These are phyloP conservation scores for Madoqua kirkii DNA, from an alignment of 2,113 vertebrate species.

Conservation along the genomic window DNA sequence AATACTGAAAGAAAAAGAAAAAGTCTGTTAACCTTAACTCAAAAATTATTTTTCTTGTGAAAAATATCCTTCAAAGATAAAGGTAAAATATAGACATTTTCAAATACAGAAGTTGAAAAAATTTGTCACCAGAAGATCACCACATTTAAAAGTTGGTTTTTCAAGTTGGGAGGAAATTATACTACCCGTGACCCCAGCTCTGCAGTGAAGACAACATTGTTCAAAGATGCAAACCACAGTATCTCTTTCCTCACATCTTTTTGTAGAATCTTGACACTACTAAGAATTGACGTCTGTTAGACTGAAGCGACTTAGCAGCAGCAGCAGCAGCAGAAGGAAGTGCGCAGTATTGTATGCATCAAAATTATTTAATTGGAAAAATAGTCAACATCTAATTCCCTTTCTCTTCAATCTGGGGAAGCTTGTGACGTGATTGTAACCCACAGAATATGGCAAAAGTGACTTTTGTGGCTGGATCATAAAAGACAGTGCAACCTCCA, in stretches of 20 bases:
- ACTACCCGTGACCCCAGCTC: background rate
- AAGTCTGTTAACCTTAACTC: background rate
- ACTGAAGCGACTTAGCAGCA: too few species aligned
- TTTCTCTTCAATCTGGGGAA: background rate
- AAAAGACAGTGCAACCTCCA: background rate
- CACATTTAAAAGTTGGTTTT: background rate
- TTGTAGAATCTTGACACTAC: background rate
- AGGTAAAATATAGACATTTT: background rate
- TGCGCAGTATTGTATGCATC: background rate
- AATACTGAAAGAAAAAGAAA: background rate
- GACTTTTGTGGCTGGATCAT: background rate
- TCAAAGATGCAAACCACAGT: background rate
- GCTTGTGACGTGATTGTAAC: background rate
- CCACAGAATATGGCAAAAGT: background rate
- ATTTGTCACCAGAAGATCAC: background rate
- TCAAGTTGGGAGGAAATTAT: background rate
- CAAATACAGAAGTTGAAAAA: background rate
- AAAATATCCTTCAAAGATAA: background rate
- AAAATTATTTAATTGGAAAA: background rate
- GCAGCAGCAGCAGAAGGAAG: background rate
- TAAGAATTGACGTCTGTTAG: background rate
- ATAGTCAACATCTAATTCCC: background rate
- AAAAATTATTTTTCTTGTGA: background rate
- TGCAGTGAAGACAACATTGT: background rate
- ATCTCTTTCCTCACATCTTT: background rate